Percentiles rank a stretch among this genome's conserved stretches.
These are phyloP conservation scores for Monochamus saltuarius DNA, from an alignment of 1,140 invertebrate genomes.

Conservation along the genomic window DNA sequence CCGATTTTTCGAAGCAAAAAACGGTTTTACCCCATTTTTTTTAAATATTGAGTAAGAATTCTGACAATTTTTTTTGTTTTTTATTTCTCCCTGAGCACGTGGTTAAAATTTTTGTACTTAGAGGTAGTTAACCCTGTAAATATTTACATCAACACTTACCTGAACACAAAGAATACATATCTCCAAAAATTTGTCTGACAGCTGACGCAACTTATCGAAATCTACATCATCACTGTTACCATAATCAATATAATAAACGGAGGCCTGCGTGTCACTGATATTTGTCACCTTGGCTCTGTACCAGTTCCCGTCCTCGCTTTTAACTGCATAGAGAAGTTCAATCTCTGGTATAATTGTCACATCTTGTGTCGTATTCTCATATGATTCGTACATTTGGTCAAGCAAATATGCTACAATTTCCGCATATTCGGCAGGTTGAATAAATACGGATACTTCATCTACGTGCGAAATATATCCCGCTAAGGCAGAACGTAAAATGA, in stretches of 20 bases:
- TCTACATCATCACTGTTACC: slow-evolving; percentile 68
- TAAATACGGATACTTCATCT: slow-evolving; percentile 58
- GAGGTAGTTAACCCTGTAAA: too few relatives aligned
- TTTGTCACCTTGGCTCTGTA: slow-evolving; percentile 63
- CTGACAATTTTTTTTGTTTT: too few relatives aligned
- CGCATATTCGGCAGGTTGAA: slow-evolving; percentile 57
- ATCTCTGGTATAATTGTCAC: slow-evolving; percentile 45
- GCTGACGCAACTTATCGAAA: slow-evolving; percentile 31
- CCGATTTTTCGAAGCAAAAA: too few relatives aligned
- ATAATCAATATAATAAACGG: slow-evolving; percentile 72
- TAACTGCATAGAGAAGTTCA: slow-evolving; percentile 60
- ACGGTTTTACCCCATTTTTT: too few relatives aligned
- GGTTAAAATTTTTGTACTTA: too few relatives aligned
- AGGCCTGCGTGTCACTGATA: slow-evolving; percentile 53
- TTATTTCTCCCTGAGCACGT: too few relatives aligned
- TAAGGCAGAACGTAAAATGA: slow-evolving; percentile 56
- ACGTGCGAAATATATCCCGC: slow-evolving; percentile 55
- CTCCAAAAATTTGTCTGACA: slow-evolving; percentile 34
- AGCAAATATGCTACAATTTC: slow-evolving; percentile 54
- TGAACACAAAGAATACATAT: slow-evolving; percentile 35
- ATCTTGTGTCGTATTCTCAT: slow-evolving; percentile 55
- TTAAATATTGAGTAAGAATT: too few relatives aligned
- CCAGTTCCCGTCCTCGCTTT: slow-evolving; percentile 65
- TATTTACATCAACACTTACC: too few relatives aligned
- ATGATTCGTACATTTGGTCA: slow-evolving; percentile 59